Evolutionary conservation across 37 sponge, comb jelly and placozoan genomes (phyloP).

Genomic region (Theonella swinhoei): DNA sequence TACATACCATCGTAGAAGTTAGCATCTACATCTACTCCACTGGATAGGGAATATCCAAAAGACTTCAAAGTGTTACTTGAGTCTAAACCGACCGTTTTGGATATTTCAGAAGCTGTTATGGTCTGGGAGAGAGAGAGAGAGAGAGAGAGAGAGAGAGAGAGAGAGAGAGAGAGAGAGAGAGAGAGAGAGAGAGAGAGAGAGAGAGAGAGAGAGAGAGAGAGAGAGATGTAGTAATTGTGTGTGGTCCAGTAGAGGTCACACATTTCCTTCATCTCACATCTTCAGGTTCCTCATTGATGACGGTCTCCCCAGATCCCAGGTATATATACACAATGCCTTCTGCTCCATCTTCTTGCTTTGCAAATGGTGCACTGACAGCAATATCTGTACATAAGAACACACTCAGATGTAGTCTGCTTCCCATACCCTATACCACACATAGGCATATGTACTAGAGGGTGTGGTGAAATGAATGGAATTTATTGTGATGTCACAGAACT

Average conservation of each 20-base stretch:
- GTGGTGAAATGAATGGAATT: too few relatives aligned
- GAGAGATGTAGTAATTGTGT: too few relatives aligned
- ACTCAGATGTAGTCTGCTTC: too few relatives aligned
- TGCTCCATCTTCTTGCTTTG: neutral
- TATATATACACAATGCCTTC: conserved; percentile 67
- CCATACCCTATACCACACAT: too few relatives aligned
- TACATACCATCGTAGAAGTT: neutral
- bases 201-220: conserved; percentile 21
- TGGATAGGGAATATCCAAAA: neutral
- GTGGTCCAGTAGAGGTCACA: too few relatives aligned
- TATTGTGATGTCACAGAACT: too few relatives aligned
- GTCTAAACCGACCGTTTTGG: neutral
- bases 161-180: conserved; percentile 7
- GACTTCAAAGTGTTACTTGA: neutral
- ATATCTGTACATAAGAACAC: conserved; percentile 38
- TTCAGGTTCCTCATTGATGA: neutral
- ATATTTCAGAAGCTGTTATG: neutral
- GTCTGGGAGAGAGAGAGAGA: conserved; percentile 4
- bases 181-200: conserved; percentile 25
- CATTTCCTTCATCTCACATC: too few relatives aligned
- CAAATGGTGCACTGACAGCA: conserved; percentile 77
- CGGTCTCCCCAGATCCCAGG: conserved; percentile 10
- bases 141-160: conserved; percentile 9
- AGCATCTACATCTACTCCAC: neutral
- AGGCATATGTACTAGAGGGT: too few relatives aligned